Percentiles rank a stretch among this genome's conserved stretches.
phyloP scores from a whole-genome alignment of 2,113 vertebrate genomes.

The Columbina picui region DNA sequence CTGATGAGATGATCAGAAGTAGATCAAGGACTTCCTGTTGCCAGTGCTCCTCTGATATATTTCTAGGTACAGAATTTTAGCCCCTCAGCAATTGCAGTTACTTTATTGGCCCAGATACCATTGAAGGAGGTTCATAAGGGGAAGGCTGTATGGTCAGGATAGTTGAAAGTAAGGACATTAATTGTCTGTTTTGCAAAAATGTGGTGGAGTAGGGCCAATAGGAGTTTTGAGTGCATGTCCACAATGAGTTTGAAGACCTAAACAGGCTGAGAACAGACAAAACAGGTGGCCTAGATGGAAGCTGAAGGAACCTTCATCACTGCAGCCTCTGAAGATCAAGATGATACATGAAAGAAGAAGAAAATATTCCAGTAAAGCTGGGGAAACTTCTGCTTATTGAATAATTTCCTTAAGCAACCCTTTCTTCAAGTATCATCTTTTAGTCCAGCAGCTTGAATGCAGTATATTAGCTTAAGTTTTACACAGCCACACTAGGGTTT shows the following conservation, averaged over 20 bases:
- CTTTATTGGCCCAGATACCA: not conserved
- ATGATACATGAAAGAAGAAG: not conserved
- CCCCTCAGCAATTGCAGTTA: not conserved
- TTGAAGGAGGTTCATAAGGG: not conserved
- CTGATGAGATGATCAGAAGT: not conserved
- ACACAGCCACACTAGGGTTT: accelerated
- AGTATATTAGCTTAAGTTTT: not conserved
- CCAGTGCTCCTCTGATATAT: not conserved
- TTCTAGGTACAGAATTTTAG: not conserved
- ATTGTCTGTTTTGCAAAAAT: not conserved
- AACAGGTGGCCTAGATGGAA: not conserved
- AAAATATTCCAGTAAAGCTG: not conserved
- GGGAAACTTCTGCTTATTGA: not conserved
- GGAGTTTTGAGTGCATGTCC: not conserved
- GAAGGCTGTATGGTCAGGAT: not conserved
- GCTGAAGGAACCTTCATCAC: not conserved
- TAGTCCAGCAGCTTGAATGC: not conserved
- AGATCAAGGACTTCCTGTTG: not conserved
- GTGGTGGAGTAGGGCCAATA: not conserved
- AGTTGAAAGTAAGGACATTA: not conserved
- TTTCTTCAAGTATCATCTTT: not conserved
- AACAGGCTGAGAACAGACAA: not conserved
- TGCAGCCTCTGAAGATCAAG: not conserved
- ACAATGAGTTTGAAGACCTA: not conserved
- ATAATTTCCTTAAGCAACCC: not conserved